phyloP scores from a whole-genome alignment of 2,797 vertebrate genomes.

The Centropyge bicolor region DNA sequence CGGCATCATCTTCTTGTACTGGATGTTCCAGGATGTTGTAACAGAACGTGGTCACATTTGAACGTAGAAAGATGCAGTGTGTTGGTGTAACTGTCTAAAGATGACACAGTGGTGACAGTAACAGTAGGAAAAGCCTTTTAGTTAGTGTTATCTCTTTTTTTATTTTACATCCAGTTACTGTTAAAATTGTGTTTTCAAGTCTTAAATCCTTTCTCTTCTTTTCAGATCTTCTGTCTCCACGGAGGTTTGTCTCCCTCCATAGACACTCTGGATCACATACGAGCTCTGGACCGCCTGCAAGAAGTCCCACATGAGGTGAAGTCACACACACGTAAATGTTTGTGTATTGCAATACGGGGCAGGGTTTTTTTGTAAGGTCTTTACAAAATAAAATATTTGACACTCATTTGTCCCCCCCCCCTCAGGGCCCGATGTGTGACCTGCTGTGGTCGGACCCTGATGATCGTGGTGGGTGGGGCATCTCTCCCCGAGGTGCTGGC shows the following conservation, averaged over 20 bases:
- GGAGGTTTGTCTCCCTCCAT: constrained; percentile 96
- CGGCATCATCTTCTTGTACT: neutral
- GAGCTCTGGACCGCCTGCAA: constrained; percentile 95
- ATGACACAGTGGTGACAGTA: too few species aligned
- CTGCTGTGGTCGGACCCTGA: constrained; percentile 96
- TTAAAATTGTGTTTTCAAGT: neutral
- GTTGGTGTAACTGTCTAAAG: too few species aligned
- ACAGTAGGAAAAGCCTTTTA: neutral
- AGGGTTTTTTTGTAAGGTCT: too few species aligned
- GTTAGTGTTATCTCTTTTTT: neutral
- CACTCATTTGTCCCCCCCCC: too few species aligned
- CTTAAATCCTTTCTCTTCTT: neutral
- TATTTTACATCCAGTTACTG: neutral
- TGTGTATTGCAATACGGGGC: too few species aligned
- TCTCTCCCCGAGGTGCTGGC: constrained; percentile 94
- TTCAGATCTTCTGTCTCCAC: constrained; percentile 96
- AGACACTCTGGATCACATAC: constrained; percentile 98
- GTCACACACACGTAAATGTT: too few species aligned
- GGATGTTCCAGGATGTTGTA: neutral
- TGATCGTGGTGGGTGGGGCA: constrained; percentile 95
- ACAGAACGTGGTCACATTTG: neutral
- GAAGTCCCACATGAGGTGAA: constrained; percentile 96
- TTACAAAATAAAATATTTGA: too few species aligned
- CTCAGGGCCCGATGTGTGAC: constrained; percentile 96
- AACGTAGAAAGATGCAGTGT: too few species aligned